These are phyloP conservation scores for Aromia moschata DNA, from an alignment of 2,888 invertebrate species.

Conservation along the genomic window DNA sequence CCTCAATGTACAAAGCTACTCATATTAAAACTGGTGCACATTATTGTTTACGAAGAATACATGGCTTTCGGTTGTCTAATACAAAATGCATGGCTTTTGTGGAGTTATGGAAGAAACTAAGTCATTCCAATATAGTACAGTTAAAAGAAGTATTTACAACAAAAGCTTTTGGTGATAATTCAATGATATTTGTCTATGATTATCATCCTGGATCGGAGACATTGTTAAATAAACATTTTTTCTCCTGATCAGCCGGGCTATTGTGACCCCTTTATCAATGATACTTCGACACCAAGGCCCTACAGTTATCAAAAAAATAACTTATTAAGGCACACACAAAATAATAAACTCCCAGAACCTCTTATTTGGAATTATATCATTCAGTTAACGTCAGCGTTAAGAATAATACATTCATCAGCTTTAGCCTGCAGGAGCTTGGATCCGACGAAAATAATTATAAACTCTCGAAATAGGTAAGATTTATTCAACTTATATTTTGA, in stretches of 20 bases:
- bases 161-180: constrained; percentile 95
- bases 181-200: constrained; percentile 95
- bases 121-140: constrained; percentile 94
- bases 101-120: constrained; percentile 94
- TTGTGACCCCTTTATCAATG: constrained; percentile 82
- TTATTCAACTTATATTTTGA: no score
- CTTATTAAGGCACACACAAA: constrained; percentile 78
- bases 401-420: constrained; percentile 84
- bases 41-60: constrained; percentile 88
- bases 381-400: constrained; percentile 91
- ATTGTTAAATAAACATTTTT: constrained; percentile 85
- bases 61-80: constrained; percentile 83
- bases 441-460: constrained; percentile 85
- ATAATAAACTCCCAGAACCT: constrained; percentile 81
- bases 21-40: constrained; percentile 86
- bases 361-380: constrained; percentile 96
- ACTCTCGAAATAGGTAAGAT: constrained; percentile 55
- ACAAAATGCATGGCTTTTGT: constrained; percentile 86
- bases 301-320: constrained; percentile 87
- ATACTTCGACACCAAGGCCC: constrained; percentile 81
- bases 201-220: constrained; percentile 93
- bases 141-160: constrained; percentile 94
- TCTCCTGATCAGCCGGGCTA: constrained; percentile 71
- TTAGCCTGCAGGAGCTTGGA: constrained; percentile 86
- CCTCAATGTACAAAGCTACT: constrained; percentile 90